phyloP scores from a whole-genome alignment of 2,888 invertebrate species.

The Macropis europaea region DNA sequence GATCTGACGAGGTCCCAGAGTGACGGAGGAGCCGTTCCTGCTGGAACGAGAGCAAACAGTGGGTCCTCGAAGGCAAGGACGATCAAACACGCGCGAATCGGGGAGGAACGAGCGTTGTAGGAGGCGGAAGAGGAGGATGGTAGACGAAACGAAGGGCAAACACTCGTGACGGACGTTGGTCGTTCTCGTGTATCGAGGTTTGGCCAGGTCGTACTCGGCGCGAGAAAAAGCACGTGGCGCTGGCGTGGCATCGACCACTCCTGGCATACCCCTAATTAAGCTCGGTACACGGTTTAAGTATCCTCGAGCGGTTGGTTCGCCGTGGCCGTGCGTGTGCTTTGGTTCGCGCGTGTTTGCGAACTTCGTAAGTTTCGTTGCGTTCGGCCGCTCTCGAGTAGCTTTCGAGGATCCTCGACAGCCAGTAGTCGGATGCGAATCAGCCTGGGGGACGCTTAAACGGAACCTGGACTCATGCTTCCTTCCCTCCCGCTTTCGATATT shows the following conservation, averaged over 20 bases:
- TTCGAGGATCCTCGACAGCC: slow-evolving; percentile 60
- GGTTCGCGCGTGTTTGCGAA: slow-evolving; percentile 39
- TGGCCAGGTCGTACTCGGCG: slow-evolving; percentile 17
- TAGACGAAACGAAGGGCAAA: slow-evolving; percentile 64
- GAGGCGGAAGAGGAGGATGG: slow-evolving; percentile 20
- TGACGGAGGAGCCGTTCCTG: slow-evolving; percentile 37
- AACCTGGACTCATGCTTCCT: slow-evolving; percentile 2
- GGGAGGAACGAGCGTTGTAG: slow-evolving; percentile 4
- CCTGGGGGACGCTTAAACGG: slow-evolving; percentile 45
- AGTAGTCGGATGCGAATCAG: slow-evolving; percentile 49
- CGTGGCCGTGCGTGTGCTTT: slow-evolving; percentile 26
- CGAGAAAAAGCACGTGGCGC: slow-evolving; percentile 65
- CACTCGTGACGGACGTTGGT: slow-evolving; percentile 48
- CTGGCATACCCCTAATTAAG: slow-evolving; percentile 70
- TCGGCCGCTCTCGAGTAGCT: slow-evolving; percentile 54
- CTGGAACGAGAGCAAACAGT: slow-evolving; percentile 62
- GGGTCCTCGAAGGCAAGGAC: slow-evolving; percentile 35
- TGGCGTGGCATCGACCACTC: slow-evolving; percentile 61
- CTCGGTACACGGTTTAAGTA: slow-evolving; percentile 58
- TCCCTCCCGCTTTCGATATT: neutral
- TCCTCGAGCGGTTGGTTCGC: slow-evolving; percentile 40
- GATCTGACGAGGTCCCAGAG: slow-evolving; percentile 8
- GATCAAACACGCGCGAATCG: slow-evolving; percentile 42
- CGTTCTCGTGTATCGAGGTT: too few relatives aligned
- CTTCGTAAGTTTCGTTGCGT: slow-evolving; percentile 42